Percentiles rank a stretch among this genome's conserved stretches.
Evolutionary conservation across 1,140 invertebrate species (phyloP).

Genomic region (Drosophila asahinai): DNA sequence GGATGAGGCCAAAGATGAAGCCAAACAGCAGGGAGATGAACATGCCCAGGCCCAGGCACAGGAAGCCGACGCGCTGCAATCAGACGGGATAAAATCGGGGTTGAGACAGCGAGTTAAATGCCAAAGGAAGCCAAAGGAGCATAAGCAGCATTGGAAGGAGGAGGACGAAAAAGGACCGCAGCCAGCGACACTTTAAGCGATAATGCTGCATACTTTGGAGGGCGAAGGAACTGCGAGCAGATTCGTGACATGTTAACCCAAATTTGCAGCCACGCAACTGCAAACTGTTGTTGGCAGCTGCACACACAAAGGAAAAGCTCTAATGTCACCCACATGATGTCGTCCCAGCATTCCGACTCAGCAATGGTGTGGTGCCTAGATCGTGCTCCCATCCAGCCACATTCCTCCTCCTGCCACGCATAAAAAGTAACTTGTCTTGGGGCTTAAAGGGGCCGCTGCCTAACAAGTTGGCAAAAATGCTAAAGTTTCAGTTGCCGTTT

Average conservation of each 20-base stretch:
- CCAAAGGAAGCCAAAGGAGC: slow-evolving; percentile 20
- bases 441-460: slow-evolving; percentile 21
- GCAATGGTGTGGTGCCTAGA: slow-evolving; percentile 1
- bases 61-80: slow-evolving; percentile 88
- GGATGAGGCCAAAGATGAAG: slow-evolving; percentile 91
- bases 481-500: slow-evolving; percentile 41
- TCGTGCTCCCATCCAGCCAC: neutral
- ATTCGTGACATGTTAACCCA: slow-evolving; percentile 83
- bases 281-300: slow-evolving; percentile 77
- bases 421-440: slow-evolving; percentile 44
- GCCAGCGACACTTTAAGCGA: slow-evolving; percentile 73
- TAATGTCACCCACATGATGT: slow-evolving; percentile 78
- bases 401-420: slow-evolving; percentile 12
- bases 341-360: slow-evolving; percentile 32
- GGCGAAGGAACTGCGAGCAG: slow-evolving; percentile 50
- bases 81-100: slow-evolving; percentile 10
- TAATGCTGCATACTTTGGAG: slow-evolving; percentile 72
- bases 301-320: slow-evolving; percentile 73
- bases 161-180: slow-evolving; percentile 36
- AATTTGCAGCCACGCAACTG: slow-evolving; percentile 73
- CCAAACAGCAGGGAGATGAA: slow-evolving; percentile 90
- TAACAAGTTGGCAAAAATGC: slow-evolving; percentile 57
- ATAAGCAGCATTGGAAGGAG: too few relatives aligned
- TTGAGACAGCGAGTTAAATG: slow-evolving; percentile 43
- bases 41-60: slow-evolving; percentile 90